phyloP scores from a whole-genome alignment of 2,888 invertebrate genomes.

The Tortricodes alternella region DNA sequence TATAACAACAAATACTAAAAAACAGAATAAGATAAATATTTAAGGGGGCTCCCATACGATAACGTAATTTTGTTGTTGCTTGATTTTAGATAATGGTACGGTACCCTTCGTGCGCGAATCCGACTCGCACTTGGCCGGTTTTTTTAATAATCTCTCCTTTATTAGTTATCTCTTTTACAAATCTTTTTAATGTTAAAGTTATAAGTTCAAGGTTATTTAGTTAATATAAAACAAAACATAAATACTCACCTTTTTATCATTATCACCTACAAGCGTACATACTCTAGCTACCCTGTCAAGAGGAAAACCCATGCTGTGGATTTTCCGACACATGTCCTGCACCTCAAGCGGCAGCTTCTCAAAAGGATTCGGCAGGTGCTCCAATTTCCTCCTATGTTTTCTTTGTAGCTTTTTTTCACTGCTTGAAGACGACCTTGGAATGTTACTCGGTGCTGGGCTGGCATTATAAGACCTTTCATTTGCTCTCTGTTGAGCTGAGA shows the following conservation, averaged over 20 bases:
- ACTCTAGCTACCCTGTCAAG: slow-evolving; percentile 90
- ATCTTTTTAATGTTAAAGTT: not conserved
- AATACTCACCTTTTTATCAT: slow-evolving; percentile 90
- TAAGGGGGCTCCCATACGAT: too few relatives aligned
- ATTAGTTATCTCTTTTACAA: too few relatives aligned
- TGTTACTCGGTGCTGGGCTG: slow-evolving; percentile 70
- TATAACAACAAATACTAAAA: too few relatives aligned
- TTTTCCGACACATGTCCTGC: slow-evolving; percentile 87
- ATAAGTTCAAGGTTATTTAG: not conserved
- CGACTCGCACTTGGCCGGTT: too few relatives aligned
- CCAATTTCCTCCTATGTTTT: slow-evolving; percentile 53
- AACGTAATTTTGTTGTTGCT: too few relatives aligned
- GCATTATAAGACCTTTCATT: slow-evolving; percentile 77
- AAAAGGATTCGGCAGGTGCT: slow-evolving; percentile 66
- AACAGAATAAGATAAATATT: too few relatives aligned
- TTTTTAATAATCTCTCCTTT: too few relatives aligned
- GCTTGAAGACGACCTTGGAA: slow-evolving; percentile 48
- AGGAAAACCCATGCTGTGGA: slow-evolving; percentile 95
- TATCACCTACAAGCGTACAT: slow-evolving; percentile 88
- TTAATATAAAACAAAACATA: not conserved
- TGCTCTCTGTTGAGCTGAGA: slow-evolving; percentile 69
- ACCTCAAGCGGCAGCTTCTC: slow-evolving; percentile 73
- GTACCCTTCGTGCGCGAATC: too few relatives aligned
- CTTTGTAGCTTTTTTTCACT: slow-evolving; percentile 52
- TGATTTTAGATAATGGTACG: too few relatives aligned